These are phyloP conservation scores for Erethizon dorsatum DNA, from an alignment of 2,797 vertebrate genomes.

Conservation along the genomic window DNA sequence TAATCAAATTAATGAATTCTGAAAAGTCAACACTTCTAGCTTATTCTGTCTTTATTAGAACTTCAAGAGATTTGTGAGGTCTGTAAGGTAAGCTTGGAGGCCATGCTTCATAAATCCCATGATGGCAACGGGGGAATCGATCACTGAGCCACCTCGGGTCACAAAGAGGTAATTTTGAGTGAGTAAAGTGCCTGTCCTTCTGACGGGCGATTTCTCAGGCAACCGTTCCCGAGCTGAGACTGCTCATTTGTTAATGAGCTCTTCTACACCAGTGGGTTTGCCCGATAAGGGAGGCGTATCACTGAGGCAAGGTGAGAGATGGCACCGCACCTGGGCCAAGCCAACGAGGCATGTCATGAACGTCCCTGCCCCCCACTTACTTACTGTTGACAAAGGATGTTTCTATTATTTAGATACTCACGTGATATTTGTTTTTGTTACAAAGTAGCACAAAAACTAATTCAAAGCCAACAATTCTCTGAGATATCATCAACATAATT, in stretches of 20 bases:
- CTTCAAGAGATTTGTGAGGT: background rate
- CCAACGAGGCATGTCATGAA: background rate
- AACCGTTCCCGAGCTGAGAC: background rate
- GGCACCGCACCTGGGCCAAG: background rate
- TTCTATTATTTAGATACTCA: slow-evolving; percentile 28
- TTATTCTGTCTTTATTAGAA: background rate
- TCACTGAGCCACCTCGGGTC: background rate
- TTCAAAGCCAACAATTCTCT: slow-evolving; percentile 50
- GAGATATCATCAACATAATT: background rate
- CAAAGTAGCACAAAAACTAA: slow-evolving; percentile 20
- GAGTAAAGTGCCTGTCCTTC: background rate
- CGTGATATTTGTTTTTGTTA: background rate
- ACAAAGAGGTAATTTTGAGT: background rate
- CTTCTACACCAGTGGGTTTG: background rate
- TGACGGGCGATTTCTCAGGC: slow-evolving; percentile 1
- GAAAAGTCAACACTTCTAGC: slow-evolving; percentile 8
- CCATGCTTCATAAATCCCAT: background rate
- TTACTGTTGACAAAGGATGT: slow-evolving; percentile 2
- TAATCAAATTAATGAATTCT: slow-evolving; percentile 55
- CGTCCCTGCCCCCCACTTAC: background rate
- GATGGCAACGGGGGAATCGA: background rate
- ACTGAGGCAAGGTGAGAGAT: background rate
- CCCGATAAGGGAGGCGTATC: background rate
- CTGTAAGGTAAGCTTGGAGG: background rate
- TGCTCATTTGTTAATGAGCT: slow-evolving; percentile 26